Base-by-base conservation (phyloP, 2,797 vertebrate species). In the Neopelma chrysocephalum region DNA sequence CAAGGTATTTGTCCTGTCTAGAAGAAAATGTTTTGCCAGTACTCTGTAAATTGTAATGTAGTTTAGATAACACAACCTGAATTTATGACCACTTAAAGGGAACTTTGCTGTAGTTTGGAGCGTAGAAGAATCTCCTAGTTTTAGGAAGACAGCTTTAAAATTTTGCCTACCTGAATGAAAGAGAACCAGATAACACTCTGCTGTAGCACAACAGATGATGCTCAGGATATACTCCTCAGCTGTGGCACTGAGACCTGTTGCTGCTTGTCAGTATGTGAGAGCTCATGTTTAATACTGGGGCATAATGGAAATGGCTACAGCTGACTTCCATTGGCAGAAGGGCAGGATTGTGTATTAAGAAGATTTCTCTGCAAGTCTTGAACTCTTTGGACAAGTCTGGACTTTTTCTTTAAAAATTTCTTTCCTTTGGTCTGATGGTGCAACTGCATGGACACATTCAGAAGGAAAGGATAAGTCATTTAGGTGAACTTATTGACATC, bases 321-420 rank as follows among this genome's bases (percentile, higher is more conserved):
- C 76, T 85, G 57, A 54, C 45, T 85, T 57, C 29, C 26, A 2
- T 7, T 32, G 61, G 60, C 3, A 2, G 42, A 66, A 31, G 57
- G 57, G 21, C 15, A 68, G 65, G 50, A 72, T 5, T 70, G 42
- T 4, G 0, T 27, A 22, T 72, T 68, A 40, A 75, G 23, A 82
- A 68, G 61, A 85, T 75, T 75, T 75, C 36, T 75, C 25, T 75
- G 45, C 53, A 58, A 80, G 48, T 68, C 61, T 77, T 53, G 56
- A 80, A 48, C 64, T 84, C 64, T 89, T 92, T 43, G 61, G 75
- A 48, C 91, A 92, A 87, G 91, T 78, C 71, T 81, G 65, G 76
- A 78, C 87, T 27, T 76, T 47, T 64, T 91, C 42, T 45, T 85
- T 16, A 58, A 91, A 87, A 71, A 16, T 7, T 11, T 81, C 10